Base-by-base conservation (phyloP, 2,797 vertebrate genomes). In the Acrocephalus scirpaceus region DNA sequence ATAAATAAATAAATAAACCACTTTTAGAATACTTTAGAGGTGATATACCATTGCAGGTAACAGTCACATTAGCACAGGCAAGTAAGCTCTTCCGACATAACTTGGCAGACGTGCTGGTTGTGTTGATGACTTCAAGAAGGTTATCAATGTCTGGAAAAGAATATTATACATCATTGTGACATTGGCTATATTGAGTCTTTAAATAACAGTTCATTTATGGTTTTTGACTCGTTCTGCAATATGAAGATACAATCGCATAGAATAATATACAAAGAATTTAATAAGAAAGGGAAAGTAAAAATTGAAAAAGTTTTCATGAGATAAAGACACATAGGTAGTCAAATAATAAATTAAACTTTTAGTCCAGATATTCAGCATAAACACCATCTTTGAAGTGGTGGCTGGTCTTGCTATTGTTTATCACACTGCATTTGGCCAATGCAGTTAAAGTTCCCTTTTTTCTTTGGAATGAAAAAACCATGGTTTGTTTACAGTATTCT, bases 71-170 rank as follows among this genome's bases (percentile, higher is more conserved):
- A 40, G 2, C 11, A 61, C 61, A 88, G 21, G 1, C 0, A 10
- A 30, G 1, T 8, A 14, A 22, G 0, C 0, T 0, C 5, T 0
- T 5, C 65, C 42, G 5, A 9, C 42, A 51, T 2, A 96, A 2
- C 0, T 0, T 0, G 51, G 38, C 88, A 72, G 5, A 42, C 9
- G 11, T 58, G 34, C 0, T 0, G 4, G 0, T 5, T 40, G 0
- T 0, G 0, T 3, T 0, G 2, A 0, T 0, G 21, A 50, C 11
- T 14, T 2, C 0, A 5, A 88, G 8, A 75, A 0, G 3, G 5
- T 17, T 0, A 3, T 0, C 0, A 0, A 4, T 1, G 0, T 29
- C 95, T 96, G 86, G 34, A 94, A 93, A 86, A 90, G 62, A 74
- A 78, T 40, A 78, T 44, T n/a, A 22, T 20, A 40, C 9, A n/a